Base-by-base conservation (phyloP, 2,888 invertebrate species). In the Hylaea fasciaria region DNA sequence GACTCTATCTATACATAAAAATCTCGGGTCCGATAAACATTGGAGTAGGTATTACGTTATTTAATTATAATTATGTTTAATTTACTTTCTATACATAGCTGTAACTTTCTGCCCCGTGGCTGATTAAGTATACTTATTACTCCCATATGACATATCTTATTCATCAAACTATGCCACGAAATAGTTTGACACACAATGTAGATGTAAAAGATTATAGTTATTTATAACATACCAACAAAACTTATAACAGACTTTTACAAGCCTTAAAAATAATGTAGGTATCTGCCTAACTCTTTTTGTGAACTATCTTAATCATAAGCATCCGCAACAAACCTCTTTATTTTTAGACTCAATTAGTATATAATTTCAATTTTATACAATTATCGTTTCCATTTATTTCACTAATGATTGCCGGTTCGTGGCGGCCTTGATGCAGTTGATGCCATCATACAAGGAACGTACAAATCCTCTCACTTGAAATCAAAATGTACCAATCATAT, bases 401-500 rank as follows among this genome's bases (percentile, higher is more conserved):
- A 68, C 59, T 52, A 45, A 58, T 56, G 69, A 68, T 57, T 62
- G 55, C 40, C 37, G 58, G 52, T 51, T 70, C 65, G 66, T 12
- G 76, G 8, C 67, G 79, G 62, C 82, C 81, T 83, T 71, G 82
- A 57, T 60, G 65, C 65, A 40, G 13, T 67, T 72, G 72, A 78
- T 74, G 69, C 66, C 74, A 77, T 71, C 71, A 68, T 50, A 49
- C 8, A 22, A 22, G 22, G 22, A 39, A 52, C 52, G 61, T 66
- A 59, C 65, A 64, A 67, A 71, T 74, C 80, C 81, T 74, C 74
- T 80, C 79, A 79, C 82, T 58, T 48, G 45, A 59, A 54, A 39
- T 12, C 43, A 53, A 62, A 57, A 56, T 53, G n/a, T 13, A 11
- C 10, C 32, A 32, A 10, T 32, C 10, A 32, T 4, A 3, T 22